These are phyloP conservation scores for Rhizoglyphus robini DNA, from an alignment of 1,140 invertebrate genomes.

Conservation along the genomic window DNA sequence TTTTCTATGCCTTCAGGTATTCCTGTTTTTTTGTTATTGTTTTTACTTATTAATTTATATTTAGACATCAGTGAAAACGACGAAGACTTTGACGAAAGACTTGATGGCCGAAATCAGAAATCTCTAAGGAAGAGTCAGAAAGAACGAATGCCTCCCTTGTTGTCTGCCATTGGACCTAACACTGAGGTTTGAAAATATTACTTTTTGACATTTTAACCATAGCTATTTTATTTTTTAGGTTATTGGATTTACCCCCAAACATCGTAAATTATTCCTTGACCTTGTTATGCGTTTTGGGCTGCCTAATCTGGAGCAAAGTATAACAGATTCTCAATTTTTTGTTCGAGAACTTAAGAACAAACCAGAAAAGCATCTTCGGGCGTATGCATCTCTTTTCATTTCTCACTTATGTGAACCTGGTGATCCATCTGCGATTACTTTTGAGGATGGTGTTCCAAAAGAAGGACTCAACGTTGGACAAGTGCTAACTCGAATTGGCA, in stretches of 20 bases:
- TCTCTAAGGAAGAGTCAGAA: not conserved
- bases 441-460: slow-evolving; percentile 18
- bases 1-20: slow-evolving; percentile 15
- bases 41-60: not conserved
- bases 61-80: slow-evolving; percentile 17
- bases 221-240: slow-evolving; percentile 13
- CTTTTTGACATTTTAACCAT: not conserved
- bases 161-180: slow-evolving; percentile 9
- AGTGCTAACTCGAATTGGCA: slow-evolving; percentile 17
- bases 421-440: not conserved
- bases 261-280: slow-evolving; percentile 12
- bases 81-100: slow-evolving; percentile 13
- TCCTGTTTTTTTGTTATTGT: not conserved
- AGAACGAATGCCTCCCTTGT: slow-evolving; percentile 16
- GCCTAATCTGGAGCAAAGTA: slow-evolving; percentile 1
- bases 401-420: slow-evolving; percentile 14
- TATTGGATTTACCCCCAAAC: slow-evolving; percentile 18
- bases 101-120: slow-evolving; percentile 1
- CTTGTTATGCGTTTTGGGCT: slow-evolving; percentile 19
- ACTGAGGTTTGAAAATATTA: slow-evolving; percentile 19
- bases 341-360: slow-evolving; percentile 13
- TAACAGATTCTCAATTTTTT: slow-evolving; percentile 16
- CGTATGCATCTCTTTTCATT: slow-evolving; percentile 16
- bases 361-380: slow-evolving; percentile 17
- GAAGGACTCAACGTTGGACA: slow-evolving; percentile 16